These are phyloP conservation scores for Lepisosteus oculatus DNA, from an alignment of 2,113 vertebrate species.

Conservation along the genomic window DNA sequence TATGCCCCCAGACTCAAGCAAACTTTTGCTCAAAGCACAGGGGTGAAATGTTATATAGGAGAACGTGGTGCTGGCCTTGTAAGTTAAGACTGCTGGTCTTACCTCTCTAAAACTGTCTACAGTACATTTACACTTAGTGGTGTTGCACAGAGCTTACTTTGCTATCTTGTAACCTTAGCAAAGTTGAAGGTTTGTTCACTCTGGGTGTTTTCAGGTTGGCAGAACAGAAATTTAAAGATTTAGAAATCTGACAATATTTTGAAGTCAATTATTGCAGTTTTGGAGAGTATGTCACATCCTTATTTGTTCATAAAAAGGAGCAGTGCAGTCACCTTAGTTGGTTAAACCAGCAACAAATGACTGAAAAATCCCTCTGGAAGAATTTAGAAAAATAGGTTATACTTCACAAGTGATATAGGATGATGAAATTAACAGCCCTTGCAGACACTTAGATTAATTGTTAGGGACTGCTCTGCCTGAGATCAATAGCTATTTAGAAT, in stretches of 20 bases:
- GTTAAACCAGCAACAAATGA: slow-evolving; percentile 27
- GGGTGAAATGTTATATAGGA: not conserved
- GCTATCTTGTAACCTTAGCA: too few species aligned
- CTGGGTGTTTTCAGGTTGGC: too few species aligned
- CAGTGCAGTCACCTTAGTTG: slow-evolving; percentile 39
- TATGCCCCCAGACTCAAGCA: not conserved
- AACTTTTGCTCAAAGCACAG: not conserved
- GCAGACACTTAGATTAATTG: slow-evolving; percentile 43
- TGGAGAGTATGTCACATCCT: slow-evolving; percentile 28
- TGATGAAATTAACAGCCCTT: slow-evolving; percentile 38
- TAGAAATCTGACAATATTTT: too few species aligned
- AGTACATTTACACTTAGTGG: not conserved
- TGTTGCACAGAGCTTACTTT: too few species aligned
- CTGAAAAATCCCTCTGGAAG: slow-evolving; percentile 34
- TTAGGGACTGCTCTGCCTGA: slow-evolving; percentile 30
- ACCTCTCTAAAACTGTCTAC: not conserved
- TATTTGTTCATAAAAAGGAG: slow-evolving; percentile 42
- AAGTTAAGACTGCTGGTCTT: not conserved
- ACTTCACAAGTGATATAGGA: slow-evolving; percentile 33
- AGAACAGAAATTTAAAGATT: too few species aligned
- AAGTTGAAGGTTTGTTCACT: too few species aligned
- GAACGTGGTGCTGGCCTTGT: not conserved
- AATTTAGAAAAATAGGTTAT: slow-evolving; percentile 26
- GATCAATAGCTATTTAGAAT: slow-evolving; percentile 31
- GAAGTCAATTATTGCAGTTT: too few species aligned